Percentiles rank a stretch among this genome's conserved stretches.
Evolutionary conservation across 2,113 vertebrate species (phyloP).

Genomic region (Hyperopisus bebe): DNA sequence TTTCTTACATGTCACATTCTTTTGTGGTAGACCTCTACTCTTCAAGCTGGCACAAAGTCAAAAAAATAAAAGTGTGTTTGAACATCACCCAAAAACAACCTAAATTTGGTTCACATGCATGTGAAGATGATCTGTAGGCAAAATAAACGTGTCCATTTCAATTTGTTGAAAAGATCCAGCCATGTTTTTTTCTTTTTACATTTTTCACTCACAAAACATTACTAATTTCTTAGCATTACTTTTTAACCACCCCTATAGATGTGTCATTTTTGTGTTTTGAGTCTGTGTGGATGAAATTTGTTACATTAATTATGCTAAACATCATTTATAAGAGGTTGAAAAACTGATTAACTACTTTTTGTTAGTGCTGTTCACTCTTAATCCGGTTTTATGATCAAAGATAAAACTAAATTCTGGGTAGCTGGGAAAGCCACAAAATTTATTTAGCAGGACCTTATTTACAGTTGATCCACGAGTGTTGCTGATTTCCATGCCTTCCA

Average conservation of each 20-base stretch:
- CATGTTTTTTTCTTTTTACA: background rate
- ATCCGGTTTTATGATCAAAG: background rate
- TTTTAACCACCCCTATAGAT: background rate
- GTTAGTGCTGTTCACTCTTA: background rate
- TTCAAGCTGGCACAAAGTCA: background rate
- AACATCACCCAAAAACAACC: background rate
- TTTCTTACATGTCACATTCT: background rate
- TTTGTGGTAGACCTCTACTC: background rate
- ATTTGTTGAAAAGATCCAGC: background rate
- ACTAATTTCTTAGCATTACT: background rate
- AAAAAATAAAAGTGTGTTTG: background rate
- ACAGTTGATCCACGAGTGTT: background rate
- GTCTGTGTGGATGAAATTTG: background rate
- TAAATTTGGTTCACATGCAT: background rate
- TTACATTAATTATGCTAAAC: background rate
- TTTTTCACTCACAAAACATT: background rate
- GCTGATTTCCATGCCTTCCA: background rate
- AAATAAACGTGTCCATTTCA: background rate
- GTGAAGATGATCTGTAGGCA: background rate
- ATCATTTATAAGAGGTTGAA: background rate
- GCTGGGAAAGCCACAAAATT: background rate
- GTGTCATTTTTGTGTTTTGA: background rate
- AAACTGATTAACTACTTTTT: background rate
- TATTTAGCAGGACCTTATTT: background rate
- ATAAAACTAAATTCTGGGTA: background rate